Conservation (phyloP, 2,888 invertebrate genomes). For the Steinernema hermaphroditum region DNA sequence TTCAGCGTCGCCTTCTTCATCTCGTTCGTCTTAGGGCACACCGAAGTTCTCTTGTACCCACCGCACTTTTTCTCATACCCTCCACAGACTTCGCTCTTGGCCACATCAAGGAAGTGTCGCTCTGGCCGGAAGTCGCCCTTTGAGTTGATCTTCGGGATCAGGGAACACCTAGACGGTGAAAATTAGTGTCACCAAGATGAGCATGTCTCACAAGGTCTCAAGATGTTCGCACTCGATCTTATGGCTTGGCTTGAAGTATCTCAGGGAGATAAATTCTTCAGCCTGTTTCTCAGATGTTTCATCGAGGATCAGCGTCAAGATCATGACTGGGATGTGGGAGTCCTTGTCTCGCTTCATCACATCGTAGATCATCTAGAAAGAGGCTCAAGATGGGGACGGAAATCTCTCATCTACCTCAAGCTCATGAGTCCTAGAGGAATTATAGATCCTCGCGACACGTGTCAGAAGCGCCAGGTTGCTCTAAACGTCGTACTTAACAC, state of each 20-base stretch:
- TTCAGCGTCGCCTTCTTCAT: neutral
- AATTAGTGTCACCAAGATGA: neutral
- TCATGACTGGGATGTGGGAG: neutral
- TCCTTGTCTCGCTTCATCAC: neutral
- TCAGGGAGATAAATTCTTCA: neutral
- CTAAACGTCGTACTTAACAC: neutral
- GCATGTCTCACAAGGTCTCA: neutral
- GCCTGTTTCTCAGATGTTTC: neutral
- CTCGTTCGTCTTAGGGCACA: neutral
- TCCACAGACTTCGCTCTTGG: neutral
- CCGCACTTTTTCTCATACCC: neutral
- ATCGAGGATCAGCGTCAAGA: neutral
- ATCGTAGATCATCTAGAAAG: neutral
- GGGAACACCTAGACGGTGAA: neutral
- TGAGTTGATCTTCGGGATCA: neutral
- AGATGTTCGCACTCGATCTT: neutral
- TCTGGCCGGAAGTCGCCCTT: neutral
- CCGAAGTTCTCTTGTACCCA: neutral
- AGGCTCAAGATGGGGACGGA: neutral
- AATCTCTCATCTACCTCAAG: neutral
- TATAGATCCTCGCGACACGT: neutral
- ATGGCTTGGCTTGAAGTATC: neutral
- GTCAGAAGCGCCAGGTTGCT: neutral
- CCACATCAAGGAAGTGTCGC: neutral
- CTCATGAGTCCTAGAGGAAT: neutral